Base-by-base conservation (phyloP, 2,888 invertebrate species). In the Ectemnius cavifrons region DNA sequence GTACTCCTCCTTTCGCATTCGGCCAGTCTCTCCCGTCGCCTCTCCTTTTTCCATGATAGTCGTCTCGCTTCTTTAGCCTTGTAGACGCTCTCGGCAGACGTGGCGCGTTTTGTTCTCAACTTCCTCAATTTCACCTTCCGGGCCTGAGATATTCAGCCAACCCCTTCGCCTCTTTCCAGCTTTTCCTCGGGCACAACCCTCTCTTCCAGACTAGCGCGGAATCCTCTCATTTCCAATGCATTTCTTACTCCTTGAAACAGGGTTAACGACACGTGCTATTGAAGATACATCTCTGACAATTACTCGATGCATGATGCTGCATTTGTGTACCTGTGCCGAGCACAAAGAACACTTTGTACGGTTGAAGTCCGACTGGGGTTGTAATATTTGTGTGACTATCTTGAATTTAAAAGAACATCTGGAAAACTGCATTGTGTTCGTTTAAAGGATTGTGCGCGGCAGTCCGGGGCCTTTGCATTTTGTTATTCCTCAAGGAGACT, bases 101-200 rank as follows among this genome's bases (percentile, higher is more conserved):
- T 77, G 73, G 61, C 80, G 80, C 83, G 79, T 81, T 80, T 77
- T 82, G 84, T 85, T 85, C 85, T 85, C 85, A 85, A 85, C 85
- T 85, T 84, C 85, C 82, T 85, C 75, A 68, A 81, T 81, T 78
- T 73, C 66, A 63, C 73, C 83, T 82, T 82, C 82, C 82, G 83
- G 81, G 63, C 37, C 61, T 58, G 23, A 56, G 63, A 72, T 68
- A 67, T 65, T 73, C 68, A 37, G 23, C 47, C 56, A 49, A 4
- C 16, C 16, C 16, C 16, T 52, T 16, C 14, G n/a, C 16, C n/a
- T 14, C 5, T 37, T 14, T 14, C 16, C 37, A 6, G 37, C 37
- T 52, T 52, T 52, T 52, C 52, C 16, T 52, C n/a, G 4, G 52
- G 47, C 47, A 23, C 23, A 23, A 23, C 23, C 23, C 23, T 23